Conservation (phyloP, 2,113 vertebrate species). For the Phyllostomus hastatus region DNA sequence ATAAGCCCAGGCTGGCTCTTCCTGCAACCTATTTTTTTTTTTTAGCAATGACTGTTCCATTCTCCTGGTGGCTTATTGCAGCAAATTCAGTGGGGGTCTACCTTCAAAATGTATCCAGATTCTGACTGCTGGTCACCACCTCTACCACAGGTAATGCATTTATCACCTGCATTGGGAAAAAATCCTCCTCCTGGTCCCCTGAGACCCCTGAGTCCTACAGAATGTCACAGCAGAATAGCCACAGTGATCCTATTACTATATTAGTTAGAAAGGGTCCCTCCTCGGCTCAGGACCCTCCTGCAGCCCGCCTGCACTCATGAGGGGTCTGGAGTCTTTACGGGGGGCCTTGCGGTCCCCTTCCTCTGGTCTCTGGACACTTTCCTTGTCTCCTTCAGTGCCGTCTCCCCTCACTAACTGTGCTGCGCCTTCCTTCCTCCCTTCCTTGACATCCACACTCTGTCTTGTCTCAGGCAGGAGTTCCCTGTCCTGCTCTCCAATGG, state of each 20-base stretch:
- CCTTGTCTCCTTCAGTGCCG: not conserved
- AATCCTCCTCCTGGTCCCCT: too few species aligned
- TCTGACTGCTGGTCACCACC: not conserved
- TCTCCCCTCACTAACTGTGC: not conserved
- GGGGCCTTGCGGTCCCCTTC: not conserved
- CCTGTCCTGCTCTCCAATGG: not conserved
- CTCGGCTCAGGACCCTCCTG: not conserved
- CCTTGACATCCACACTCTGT: not conserved
- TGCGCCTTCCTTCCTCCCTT: not conserved
- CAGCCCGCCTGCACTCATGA: not conserved
- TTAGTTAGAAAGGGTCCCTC: not conserved
- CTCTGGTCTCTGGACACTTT: not conserved
- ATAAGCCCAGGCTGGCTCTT: not conserved
- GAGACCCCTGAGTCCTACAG: too few species aligned
- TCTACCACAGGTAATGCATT: not conserved
- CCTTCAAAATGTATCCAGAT: not conserved
- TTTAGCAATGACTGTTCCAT: not conserved
- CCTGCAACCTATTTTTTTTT: not conserved
- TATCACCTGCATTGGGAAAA: not conserved
- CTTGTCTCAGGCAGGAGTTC: not conserved
- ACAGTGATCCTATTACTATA: not conserved
- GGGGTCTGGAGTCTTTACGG: not conserved
- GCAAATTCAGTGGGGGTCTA: not conserved
- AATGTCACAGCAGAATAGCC: not conserved
- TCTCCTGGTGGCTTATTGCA: not conserved